Evolutionary conservation across 30 jellyfish, hydroid and myxozoan genomes (phyloP), one percentile per base, ranked within the genome.

Genomic region (Pseudorhiza aurosa): DNA sequence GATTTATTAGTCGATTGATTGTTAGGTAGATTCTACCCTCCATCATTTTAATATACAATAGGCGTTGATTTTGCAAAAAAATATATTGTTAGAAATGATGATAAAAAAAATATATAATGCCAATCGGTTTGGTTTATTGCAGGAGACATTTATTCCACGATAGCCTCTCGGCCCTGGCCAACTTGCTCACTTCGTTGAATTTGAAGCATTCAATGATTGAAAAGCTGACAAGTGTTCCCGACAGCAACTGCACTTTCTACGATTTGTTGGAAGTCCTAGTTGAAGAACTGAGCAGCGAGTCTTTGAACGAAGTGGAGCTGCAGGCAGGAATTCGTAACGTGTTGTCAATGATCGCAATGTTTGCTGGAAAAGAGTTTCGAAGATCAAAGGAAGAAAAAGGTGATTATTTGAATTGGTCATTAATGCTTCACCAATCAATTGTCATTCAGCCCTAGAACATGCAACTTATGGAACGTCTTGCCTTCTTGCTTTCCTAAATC

Each of bases 141-240:
- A 64, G 77, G 77, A 9, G 17, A 0, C 21, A 21, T 5, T 8
- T 45, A 28, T 42, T 70, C 32, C 71, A 70, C 46, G 83, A 70
- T 37, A 25, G 58, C 4, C 10, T 70, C 40, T 45, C 21, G 36
- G 35, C 14, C 7, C 67, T 70, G 0, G 9, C 49, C 2, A 36
- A 29, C 60, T 26, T 70, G 71, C 10, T 70, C 36, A 27, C 46
- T 9, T 29, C 27, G 10, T 26, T 70, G 14, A 31, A 21, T 1
- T 3, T 70, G 21, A 71, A 55, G 3, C 19, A 3, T 36, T 21
- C 49, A 32, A 58, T 31, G 1, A 33, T 1, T 21, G 29, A 6
- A 37, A 37, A 47, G n/a, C 10, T 70, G 8, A 19, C 26, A 32
- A 24, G 36, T 22, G 25, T 35, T 7, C n/a, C 35, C 6, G 4